Evolutionary conservation across 2,888 invertebrate species (phyloP), one percentile per base, ranked within the genome.

Genomic region (Ligdia adustata): DNA sequence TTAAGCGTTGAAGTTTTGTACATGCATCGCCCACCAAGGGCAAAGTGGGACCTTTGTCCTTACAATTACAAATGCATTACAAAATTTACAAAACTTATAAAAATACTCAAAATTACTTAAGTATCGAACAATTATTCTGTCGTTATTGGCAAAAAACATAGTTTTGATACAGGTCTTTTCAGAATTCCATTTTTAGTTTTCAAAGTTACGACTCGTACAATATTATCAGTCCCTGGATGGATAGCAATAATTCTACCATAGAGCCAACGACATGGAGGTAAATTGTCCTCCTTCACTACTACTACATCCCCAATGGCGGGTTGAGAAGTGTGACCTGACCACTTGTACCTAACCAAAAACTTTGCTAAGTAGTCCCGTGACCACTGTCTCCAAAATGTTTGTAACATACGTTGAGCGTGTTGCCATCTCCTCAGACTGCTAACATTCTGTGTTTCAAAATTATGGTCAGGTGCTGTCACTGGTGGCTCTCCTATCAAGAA

Each of bases 251-350:
- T 16, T 5, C 5, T 16, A 4, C 16, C 16, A 3, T 4, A 16
- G 16, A 16, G 16, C 16, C 16, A 16, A 27, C 16, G 16, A 4
- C 3, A 2, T 9, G 39, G 39, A 7, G 39, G 39, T 7, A 39
- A 39, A 18, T 20, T 12, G 9, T 39, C 29, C 12, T 39, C 20
- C 12, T 12, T 16, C 2, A 29, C 20, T 7, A 29, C 6, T 2
- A 29, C 29, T 9, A 29, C 12, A 50, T 63, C 40, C n/a, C 32
- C 32, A 13, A 31, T 14, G 3, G 16, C 5, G 3, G 16, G 16
- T 16, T 16, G 16, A 4, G 3, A 5, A 3, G 5, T 16, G 16
- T 26, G 26, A 4, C 9, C 1, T 2, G 9, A 9, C 26, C 26
- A 26, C 5, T 26, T 26, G 9, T 26, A 9, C 9, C 26, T 9